A percentile compares a stretch with the other conserved stretches of the same genome.
These are phyloP conservation scores for Oriolus oriolus DNA, from an alignment of 2,113 vertebrate species.

Conservation along the genomic window DNA sequence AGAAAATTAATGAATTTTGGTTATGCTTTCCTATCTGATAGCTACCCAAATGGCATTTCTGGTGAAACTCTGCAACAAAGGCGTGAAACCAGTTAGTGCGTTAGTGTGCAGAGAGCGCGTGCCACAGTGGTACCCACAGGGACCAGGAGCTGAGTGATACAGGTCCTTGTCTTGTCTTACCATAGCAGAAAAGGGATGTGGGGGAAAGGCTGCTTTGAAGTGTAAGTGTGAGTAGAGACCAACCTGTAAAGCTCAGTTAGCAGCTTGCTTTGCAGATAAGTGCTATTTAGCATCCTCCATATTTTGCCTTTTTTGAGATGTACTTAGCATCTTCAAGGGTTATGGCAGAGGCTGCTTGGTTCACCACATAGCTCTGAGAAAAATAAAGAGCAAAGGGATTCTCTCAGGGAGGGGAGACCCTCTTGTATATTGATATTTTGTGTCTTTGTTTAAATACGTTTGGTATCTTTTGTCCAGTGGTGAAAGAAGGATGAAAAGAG, in stretches of 20 bases:
- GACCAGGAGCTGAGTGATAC: not conserved
- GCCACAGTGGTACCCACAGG: not conserved
- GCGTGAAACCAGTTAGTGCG: not conserved
- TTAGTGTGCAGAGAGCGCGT: not conserved
- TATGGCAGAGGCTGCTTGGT: not conserved
- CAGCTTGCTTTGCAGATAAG: not conserved
- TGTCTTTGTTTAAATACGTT: not conserved
- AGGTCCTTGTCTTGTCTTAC: not conserved
- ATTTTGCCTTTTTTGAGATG: not conserved
- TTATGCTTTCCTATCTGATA: not conserved
- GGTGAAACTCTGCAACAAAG: not conserved
- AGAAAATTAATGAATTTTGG: not conserved
- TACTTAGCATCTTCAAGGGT: not conserved
- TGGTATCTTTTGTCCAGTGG: not conserved
- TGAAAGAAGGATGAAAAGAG: not conserved
- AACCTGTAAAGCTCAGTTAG: not conserved
- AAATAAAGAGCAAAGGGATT: not conserved
- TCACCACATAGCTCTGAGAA: not conserved
- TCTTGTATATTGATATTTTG: not conserved
- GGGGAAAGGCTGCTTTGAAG: not conserved
- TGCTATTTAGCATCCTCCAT: not conserved
- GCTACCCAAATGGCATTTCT: slow-evolving; percentile 11
- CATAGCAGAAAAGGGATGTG: not conserved
- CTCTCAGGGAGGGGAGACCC: not conserved
- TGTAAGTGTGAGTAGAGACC: not conserved